Conservation (phyloP, 2,888 invertebrate species). For the Galerucella pusilla region DNA sequence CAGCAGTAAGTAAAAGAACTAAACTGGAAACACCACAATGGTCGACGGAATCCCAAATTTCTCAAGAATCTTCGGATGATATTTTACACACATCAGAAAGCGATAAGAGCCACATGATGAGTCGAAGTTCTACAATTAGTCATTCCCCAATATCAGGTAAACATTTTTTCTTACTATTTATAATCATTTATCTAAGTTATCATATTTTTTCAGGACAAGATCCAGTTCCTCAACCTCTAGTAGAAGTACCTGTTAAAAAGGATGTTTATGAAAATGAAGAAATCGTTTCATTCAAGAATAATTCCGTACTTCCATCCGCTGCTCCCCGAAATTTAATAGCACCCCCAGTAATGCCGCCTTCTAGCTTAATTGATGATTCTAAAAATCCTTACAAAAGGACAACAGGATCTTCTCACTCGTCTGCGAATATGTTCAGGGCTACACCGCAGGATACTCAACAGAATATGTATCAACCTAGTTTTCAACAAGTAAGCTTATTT, state of each 20-base stretch:
- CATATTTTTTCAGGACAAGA: constrained; percentile 24
- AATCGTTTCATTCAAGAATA: constrained; percentile 55
- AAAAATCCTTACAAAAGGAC: constrained; percentile 59
- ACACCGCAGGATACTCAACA: constrained; percentile 47
- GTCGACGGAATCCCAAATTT: constrained; percentile 76
- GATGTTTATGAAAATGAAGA: constrained; percentile 57
- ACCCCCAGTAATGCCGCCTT: constrained; percentile 48
- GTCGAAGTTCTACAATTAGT: constrained; percentile 65
- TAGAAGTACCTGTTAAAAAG: constrained; percentile 37
- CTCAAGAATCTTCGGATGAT: constrained; percentile 74
- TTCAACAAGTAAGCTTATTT: constrained; percentile 51
- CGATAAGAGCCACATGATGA: constrained; percentile 72
- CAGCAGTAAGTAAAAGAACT: constrained; percentile 49
- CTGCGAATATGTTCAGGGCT: constrained; percentile 56
- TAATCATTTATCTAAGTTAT: not conserved
- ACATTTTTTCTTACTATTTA: not conserved
- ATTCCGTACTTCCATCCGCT: constrained; percentile 59
- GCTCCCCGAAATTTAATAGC: constrained; percentile 50
- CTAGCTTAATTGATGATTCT: constrained; percentile 47
- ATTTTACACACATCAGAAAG: constrained; percentile 72
- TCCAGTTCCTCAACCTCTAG: constrained; percentile 26
- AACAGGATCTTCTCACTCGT: constrained; percentile 65
- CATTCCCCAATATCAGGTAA: constrained; percentile 59
- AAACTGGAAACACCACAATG: constrained; percentile 70
- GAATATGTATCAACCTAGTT: constrained; percentile 57